Conservation (phyloP, 1,140 invertebrate genomes). For the Cotesia typhae region DNA sequence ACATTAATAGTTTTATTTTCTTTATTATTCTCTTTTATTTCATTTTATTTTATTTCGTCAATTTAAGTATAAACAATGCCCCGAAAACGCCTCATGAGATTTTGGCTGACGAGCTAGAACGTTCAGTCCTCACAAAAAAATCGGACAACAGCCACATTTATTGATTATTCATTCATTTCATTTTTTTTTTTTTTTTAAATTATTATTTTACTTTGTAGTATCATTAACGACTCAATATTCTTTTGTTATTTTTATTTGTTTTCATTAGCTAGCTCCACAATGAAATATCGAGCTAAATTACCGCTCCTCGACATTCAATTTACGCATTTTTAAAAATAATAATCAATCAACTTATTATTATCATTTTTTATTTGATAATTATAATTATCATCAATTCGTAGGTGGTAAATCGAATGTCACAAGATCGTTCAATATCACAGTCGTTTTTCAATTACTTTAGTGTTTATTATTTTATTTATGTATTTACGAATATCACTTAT, state of each 20-base stretch:
- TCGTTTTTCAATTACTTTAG: slow-evolving; percentile 61
- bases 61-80: slow-evolving; percentile 61
- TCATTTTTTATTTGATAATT: slow-evolving; percentile 1
- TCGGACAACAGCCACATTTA: slow-evolving; percentile 60
- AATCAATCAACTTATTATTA: slow-evolving; percentile 35
- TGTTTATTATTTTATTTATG: slow-evolving; percentile 53
- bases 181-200: slow-evolving; percentile 30
- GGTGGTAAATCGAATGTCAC: slow-evolving; percentile 63
- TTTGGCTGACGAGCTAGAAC: slow-evolving; percentile 49
- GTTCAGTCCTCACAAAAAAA: slow-evolving; percentile 60
- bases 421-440: slow-evolving; percentile 67
- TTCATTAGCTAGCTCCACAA: slow-evolving; percentile 42
- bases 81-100: slow-evolving; percentile 53
- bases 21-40: slow-evolving; percentile 11
- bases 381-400: slow-evolving; percentile 46
- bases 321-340: slow-evolving; percentile 49
- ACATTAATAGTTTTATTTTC: slow-evolving; percentile 39
- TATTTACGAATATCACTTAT: slow-evolving; percentile 61
- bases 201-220: slow-evolving; percentile 50
- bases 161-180: slow-evolving; percentile 31
- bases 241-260: slow-evolving; percentile 35
- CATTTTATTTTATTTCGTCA: slow-evolving; percentile 29
- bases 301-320: slow-evolving; percentile 55
- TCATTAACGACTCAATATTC: slow-evolving; percentile 60
- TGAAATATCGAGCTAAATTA: slow-evolving; percentile 41